Base-by-base conservation (phyloP, 2,888 invertebrate genomes). In the Ophion slaviceki region DNA sequence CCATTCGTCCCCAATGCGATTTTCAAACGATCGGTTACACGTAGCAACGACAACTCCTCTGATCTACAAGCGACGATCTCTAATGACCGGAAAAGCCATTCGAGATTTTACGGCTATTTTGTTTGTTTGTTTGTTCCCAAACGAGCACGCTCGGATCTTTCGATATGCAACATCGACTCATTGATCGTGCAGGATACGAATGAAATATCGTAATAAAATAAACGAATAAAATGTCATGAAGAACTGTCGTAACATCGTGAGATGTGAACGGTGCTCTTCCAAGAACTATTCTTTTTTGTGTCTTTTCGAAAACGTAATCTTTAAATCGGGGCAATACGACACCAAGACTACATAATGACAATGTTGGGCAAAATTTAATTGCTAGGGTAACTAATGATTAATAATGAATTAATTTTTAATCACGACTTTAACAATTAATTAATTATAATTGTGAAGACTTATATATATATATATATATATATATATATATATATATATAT, bases 81-180 rank as follows among this genome's bases (percentile, higher is more conserved):
- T 88, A 88, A 89, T 88, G 84, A 90, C 88, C 91, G 90, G 90
- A 90, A 89, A 88, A 89, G 64, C 90, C 84, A 90, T 90, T 85
- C 80, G 86, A 88, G 86, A 89, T 86, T 89, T 90, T 90, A 90
- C 88, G 85, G 87, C 87, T 72, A 17, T 53, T 53, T 53, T 53
- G 24, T 47, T 75, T 86, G 79, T 82, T 82, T 80, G 57, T 71
- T 78, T 74, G 53, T 61, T 67, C 66, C 36, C 62, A 28, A 72
- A 67, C 62, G 10, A 78, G 36, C 20, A 40, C 14, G 47, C 20
- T 57, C 40, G n/a, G 28, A 67, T 20, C 11, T 10, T 20, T 68
- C 36, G 45, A 75, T 70, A 76, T 45, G 40, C 17, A 66, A 66
- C n/a, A 68, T 77, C 20, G 32, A 20, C 20, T 71, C 59, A 28